These are phyloP conservation scores for Notospermus geniculatus DNA, from an alignment of 1,140 invertebrate species.

Conservation along the genomic window DNA sequence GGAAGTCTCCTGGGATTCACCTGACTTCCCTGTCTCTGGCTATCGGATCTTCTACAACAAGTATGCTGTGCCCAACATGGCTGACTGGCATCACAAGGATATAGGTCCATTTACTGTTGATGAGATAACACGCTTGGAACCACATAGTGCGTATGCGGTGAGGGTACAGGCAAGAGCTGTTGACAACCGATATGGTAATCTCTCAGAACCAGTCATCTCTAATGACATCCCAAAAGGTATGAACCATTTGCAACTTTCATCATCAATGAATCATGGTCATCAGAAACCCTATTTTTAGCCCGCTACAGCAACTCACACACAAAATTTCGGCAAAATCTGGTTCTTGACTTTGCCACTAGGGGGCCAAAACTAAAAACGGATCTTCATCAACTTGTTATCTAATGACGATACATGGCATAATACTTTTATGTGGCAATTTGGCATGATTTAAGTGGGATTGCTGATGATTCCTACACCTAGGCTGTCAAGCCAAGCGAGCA, in stretches of 20 bases:
- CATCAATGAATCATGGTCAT: background rate
- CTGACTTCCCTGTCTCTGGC: conserved; percentile 67
- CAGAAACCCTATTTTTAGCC: no score
- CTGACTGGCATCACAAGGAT: conserved; percentile 43
- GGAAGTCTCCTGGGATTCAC: conserved; percentile 93
- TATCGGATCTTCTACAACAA: conserved; percentile 64
- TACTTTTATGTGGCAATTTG: no score
- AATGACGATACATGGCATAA: no score
- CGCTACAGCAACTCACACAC: no score
- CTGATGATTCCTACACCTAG: no score
- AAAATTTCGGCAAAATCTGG: no score
- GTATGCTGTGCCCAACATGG: conserved; percentile 37
- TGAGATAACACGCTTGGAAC: conserved; percentile 85
- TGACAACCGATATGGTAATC: conserved; percentile 45
- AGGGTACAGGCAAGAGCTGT: conserved; percentile 64
- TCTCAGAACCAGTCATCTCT: conserved; percentile 36
- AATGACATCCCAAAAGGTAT: conserved; percentile 30
- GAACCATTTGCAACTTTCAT: background rate
- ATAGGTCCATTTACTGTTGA: conserved; percentile 44
- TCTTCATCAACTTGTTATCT: no score
- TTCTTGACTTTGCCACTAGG: no score
- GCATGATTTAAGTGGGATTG: no score
- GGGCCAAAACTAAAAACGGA: no score
- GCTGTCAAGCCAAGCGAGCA: no score
- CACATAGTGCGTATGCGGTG: conserved; percentile 87